phyloP scores from a whole-genome alignment of 2,888 invertebrate genomes.

The Gymnosoma rotundatum region DNA sequence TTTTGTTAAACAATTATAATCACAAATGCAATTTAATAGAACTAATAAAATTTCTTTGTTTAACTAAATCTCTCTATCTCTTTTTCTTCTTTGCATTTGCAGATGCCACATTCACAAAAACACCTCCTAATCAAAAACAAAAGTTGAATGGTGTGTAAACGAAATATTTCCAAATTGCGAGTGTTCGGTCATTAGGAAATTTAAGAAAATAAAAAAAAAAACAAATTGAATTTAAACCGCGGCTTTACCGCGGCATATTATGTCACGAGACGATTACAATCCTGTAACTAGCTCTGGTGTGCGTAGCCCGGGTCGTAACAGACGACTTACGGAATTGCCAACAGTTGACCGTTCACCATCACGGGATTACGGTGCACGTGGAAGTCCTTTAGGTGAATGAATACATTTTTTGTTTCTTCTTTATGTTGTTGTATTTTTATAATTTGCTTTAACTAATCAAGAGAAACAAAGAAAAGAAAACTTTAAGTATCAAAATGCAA shows the following conservation, averaged over 20 bases:
- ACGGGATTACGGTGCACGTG: constrained; percentile 87
- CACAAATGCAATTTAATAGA: neutral
- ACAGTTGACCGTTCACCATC: constrained; percentile 95
- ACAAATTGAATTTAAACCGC: constrained; percentile 76
- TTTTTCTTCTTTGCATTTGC: constrained; percentile 63
- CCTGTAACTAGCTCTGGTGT: constrained; percentile 87
- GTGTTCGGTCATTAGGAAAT: constrained; percentile 45
- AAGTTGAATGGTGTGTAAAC: constrained; percentile 41
- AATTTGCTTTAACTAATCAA: constrained; percentile 36
- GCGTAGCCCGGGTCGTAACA: constrained; percentile 84
- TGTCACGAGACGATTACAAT: constrained; percentile 83
- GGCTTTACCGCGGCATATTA: constrained; percentile 82
- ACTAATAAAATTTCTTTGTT: constrained; percentile 32
- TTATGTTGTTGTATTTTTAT: constrained; percentile 25
- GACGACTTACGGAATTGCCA: constrained; percentile 89
- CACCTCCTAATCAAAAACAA: constrained; percentile 38
- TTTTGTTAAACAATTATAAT: constrained; percentile 41
- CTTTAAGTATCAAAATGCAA: constrained; percentile 14
- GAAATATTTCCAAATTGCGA: constrained; percentile 28
- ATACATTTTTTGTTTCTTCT: constrained; percentile 6
- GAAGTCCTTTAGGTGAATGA: constrained; percentile 84
- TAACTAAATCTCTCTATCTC: constrained; percentile 42
- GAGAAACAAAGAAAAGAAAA: neutral
- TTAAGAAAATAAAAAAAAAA: constrained; percentile 23
- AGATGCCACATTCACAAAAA: constrained; percentile 60